Base-by-base conservation (phyloP, 2,797 vertebrate genomes). In the Enteromius paludinosus region DNA sequence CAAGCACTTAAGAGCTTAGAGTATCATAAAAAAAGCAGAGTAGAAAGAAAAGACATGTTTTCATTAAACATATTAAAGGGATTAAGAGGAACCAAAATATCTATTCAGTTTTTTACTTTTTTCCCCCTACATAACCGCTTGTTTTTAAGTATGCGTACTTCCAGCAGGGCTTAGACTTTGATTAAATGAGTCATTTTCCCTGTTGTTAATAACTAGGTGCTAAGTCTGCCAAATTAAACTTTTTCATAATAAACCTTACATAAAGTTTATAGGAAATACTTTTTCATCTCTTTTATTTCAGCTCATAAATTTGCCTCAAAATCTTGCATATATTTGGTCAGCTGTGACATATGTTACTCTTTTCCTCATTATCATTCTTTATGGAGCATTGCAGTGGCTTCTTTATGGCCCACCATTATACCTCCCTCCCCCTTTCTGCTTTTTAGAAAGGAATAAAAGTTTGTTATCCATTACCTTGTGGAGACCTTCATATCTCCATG, bases 351-450 rank as follows among this genome's bases (percentile, higher is more conserved):
- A 79, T 87, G 87, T 86, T 88, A 82, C 86, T 84, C 52, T 85
- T 85, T 76, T 75, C 54, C 79, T 89, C 75, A 85, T 91, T 88
- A 89, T 87, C 82, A 81, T 88, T 86, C 73, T 88, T 89, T 89
- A 88, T 89, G 86, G 87, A 86, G 86, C 68, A 6, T 87, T 84
- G 79, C 68, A 66, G 77, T 68, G 20, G 78, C 79, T 79, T 69
- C 23, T 86, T 83, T 83, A 85, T 56, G 70, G 82, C 85, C 62
- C 75, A 43, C 35, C 62, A 78, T 82, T 77, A 28, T 30, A 8
- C 4, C 5, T 28, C 17, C 18, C 6, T 4, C 10, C 6, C 3
- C 18, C 8, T 11, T 30, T 59, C 5, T 54, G 15, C 25, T 79
- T 71, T 84, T 73, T 79, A 52, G 69, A 30, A 83, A 86, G 68